These are phyloP conservation scores for Elgaria multicarinata DNA, from an alignment of 2,113 vertebrate species.

Conservation along the genomic window DNA sequence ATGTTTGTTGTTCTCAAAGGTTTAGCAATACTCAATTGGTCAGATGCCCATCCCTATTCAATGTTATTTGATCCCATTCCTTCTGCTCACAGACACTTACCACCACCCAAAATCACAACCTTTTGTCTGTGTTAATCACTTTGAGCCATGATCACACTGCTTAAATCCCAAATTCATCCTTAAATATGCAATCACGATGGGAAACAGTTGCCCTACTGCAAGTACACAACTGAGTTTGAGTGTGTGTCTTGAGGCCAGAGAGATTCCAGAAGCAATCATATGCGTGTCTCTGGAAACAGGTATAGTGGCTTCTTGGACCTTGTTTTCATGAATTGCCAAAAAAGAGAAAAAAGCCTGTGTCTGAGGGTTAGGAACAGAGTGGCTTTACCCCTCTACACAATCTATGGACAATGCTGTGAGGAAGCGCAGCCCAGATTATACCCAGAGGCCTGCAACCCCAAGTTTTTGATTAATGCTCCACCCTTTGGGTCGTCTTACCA, in stretches of 20 bases:
- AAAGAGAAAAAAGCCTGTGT: background rate
- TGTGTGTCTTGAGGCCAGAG: background rate
- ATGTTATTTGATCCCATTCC: background rate
- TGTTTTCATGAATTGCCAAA: background rate
- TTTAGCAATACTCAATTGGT: background rate
- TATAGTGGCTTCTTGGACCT: background rate
- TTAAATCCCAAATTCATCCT: background rate
- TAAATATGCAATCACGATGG: background rate
- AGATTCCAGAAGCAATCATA: background rate
- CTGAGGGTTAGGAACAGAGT: background rate
- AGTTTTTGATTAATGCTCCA: background rate
- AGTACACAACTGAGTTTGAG: too few relatives aligned
- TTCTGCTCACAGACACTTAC: background rate
- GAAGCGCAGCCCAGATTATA: background rate
- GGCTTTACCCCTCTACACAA: background rate
- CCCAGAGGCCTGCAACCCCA: too few relatives aligned
- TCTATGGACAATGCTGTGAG: too few relatives aligned
- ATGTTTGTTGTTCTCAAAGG: background rate
- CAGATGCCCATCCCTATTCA: background rate
- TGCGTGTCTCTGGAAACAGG: background rate
- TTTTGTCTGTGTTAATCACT: background rate
- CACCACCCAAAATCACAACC: background rate
- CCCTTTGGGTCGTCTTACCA: background rate
- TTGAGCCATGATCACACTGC: background rate
- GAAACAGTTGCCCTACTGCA: background rate